These are phyloP conservation scores for Tanytarsus gracilentus DNA, from an alignment of 2,888 invertebrate genomes.

Conservation along the genomic window DNA sequence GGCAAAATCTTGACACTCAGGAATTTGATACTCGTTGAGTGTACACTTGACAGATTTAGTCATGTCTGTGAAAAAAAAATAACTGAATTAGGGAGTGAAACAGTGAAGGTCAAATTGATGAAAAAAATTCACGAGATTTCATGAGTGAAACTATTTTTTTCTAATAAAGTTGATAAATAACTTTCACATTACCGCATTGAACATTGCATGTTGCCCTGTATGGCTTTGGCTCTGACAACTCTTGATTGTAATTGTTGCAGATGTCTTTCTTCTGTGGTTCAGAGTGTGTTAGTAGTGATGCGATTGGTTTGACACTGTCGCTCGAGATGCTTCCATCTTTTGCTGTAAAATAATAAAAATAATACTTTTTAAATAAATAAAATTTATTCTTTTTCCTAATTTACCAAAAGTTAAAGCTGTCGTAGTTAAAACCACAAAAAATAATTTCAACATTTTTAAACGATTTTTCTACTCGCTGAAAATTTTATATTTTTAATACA, in stretches of 20 bases:
- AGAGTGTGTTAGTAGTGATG: neutral
- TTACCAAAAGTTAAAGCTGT: too few relatives aligned
- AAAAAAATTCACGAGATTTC: neutral
- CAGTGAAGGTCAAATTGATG: neutral
- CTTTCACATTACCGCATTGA: neutral
- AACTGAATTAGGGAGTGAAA: neutral
- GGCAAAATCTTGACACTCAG: neutral
- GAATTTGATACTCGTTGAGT: neutral
- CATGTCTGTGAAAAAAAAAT: neutral
- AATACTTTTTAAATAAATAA: too few relatives aligned
- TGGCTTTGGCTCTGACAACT: conserved; percentile 1
- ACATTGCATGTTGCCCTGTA: neutral
- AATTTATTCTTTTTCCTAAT: too few relatives aligned
- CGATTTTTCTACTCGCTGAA: too few relatives aligned
- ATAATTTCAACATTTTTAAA: too few relatives aligned
- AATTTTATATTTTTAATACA: too few relatives aligned
- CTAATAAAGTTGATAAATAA: neutral
- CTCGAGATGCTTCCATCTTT: too few relatives aligned
- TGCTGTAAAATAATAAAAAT: too few relatives aligned
- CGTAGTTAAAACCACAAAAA: too few relatives aligned
- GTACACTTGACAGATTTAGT: neutral
- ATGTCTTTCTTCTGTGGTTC: neutral
- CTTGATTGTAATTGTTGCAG: neutral
- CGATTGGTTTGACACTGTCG: too few relatives aligned
- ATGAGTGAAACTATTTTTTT: neutral